Conservation (phyloP, 2,113 vertebrate genomes). For the Ochotona princeps region DNA sequence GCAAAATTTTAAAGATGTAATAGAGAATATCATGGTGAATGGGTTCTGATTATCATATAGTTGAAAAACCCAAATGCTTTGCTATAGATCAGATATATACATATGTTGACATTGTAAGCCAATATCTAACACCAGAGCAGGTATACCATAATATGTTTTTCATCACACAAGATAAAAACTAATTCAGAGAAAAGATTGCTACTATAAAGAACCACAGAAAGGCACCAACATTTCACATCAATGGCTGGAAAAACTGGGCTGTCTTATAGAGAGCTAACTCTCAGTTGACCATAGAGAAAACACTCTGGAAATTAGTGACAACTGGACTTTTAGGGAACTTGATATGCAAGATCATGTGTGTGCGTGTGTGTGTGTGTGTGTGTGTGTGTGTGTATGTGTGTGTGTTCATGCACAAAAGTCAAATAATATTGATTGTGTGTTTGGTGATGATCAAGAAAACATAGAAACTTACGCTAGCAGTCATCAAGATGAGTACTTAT, state of each 20-base stretch:
- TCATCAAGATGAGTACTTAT: neutral
- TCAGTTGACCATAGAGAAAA: no score
- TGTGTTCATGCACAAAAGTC: neutral
- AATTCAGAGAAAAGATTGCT: neutral
- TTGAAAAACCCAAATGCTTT: neutral
- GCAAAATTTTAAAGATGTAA: neutral
- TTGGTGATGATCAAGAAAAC: neutral
- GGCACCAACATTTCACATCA: no score
- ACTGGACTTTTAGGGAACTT: neutral
- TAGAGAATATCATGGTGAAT: neutral
- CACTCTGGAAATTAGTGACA: no score
- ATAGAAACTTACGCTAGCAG: neutral
- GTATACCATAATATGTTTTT: neutral
- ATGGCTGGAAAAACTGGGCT: no score
- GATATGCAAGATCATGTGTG: neutral
- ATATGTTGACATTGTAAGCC: neutral
- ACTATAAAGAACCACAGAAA: neutral
- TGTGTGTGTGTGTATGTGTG: no score
- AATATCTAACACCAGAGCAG: neutral
- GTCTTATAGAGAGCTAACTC: no score
- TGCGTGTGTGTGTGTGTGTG: no score
- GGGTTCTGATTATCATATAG: neutral
- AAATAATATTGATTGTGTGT: neutral
- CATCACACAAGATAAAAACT: neutral
- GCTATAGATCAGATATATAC: neutral